phyloP scores from a whole-genome alignment of 2,113 vertebrate genomes.

The Verasper variegatus region DNA sequence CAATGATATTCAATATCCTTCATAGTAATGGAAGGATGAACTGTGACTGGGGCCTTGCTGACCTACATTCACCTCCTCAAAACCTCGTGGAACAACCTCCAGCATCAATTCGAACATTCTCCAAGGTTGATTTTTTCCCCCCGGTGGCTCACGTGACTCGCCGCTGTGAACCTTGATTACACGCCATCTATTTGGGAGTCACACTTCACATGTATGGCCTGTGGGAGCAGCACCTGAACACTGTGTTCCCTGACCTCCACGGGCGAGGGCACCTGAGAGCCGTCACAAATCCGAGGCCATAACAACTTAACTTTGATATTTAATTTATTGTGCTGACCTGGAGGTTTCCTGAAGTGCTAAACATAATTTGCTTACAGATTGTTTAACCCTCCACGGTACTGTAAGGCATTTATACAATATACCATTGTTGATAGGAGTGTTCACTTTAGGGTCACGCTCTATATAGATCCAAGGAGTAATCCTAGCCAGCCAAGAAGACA shows the following conservation, averaged over 20 bases:
- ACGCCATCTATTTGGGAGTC: constrained; percentile 3
- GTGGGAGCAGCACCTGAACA: neutral
- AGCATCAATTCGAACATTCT: neutral
- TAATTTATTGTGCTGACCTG: neutral
- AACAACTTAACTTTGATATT: constrained; percentile 9
- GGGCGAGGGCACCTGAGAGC: constrained; percentile 14
- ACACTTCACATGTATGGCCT: constrained; percentile 3
- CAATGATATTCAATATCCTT: neutral
- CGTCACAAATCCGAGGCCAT: neutral
- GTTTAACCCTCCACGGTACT: neutral
- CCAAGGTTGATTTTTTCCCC: neutral
- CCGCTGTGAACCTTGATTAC: constrained; percentile 19
- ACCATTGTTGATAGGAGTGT: constrained; percentile 20
- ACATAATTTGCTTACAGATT: constrained; percentile 36
- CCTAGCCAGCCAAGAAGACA: constrained; percentile 53
- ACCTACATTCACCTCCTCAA: constrained; percentile 11
- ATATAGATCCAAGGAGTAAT: constrained; percentile 67
- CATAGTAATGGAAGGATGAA: constrained; percentile 11
- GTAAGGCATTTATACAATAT: constrained; percentile 29
- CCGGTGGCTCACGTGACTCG: neutral
- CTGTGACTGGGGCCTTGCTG: constrained; percentile 9
- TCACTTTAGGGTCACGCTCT: constrained; percentile 70
- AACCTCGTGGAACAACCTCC: neutral
- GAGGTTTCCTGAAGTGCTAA: neutral
- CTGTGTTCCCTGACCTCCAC: constrained; percentile 13